phyloP scores from a whole-genome alignment of 1,140 invertebrate genomes.

The Lasioglossum baleicum region DNA sequence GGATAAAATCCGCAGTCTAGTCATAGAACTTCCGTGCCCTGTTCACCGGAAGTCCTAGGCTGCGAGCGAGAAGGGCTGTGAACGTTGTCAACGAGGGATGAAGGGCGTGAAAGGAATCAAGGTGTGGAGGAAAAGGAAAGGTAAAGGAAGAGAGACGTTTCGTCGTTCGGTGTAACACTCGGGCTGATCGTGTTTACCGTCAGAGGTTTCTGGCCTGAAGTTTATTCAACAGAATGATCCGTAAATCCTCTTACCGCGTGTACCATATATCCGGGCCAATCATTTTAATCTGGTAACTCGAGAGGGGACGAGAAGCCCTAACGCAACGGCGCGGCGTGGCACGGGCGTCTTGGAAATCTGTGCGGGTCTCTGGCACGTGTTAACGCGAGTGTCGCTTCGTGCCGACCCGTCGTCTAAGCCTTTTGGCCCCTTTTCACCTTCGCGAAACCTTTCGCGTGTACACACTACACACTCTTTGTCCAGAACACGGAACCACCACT shows the following conservation, averaged over 20 bases:
- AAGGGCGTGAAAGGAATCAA: too few relatives aligned
- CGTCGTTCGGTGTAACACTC: neutral
- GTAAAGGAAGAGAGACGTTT: neutral
- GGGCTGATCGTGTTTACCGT: conserved; percentile 29
- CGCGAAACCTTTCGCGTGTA: conserved; percentile 45
- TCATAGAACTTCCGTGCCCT: too few relatives aligned
- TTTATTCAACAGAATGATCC: conserved; percentile 58
- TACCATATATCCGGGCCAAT: conserved; percentile 52
- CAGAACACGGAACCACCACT: neutral
- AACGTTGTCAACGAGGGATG: too few relatives aligned
- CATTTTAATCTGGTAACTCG: conserved; percentile 54
- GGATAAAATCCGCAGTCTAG: too few relatives aligned
- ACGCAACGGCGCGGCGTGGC: neutral
- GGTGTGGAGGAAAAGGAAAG: too few relatives aligned
- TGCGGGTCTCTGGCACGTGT: conserved; percentile 27
- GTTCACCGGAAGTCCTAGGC: too few relatives aligned
- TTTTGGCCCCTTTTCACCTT: conserved; percentile 42
- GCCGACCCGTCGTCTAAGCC: conserved; percentile 19
- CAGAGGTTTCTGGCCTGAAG: conserved; percentile 42
- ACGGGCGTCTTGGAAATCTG: conserved; percentile 40
- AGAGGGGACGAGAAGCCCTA: conserved; percentile 46
- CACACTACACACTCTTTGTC: neutral
- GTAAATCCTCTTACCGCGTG: conserved; percentile 56
- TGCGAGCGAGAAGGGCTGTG: too few relatives aligned
- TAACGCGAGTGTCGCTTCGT: conserved; percentile 34